Conservation (phyloP, 2,888 invertebrate species). For the Apocheima hispidaria region DNA sequence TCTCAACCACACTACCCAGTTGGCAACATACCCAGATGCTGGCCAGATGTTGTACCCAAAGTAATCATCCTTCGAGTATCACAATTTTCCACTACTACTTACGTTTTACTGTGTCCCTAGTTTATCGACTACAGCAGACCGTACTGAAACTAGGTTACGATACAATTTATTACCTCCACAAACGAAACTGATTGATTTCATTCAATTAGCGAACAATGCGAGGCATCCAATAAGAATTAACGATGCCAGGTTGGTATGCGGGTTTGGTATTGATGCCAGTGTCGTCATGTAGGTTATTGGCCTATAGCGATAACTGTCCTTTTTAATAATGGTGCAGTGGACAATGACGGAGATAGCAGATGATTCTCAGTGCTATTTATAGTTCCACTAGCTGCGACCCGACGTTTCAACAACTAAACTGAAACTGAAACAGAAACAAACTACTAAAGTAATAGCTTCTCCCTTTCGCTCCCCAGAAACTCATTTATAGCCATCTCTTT, state of each 20-base stretch:
- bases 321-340: constrained; percentile 36
- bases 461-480: too few relatives aligned
- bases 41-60: too few relatives aligned
- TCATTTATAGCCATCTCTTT: too few relatives aligned
- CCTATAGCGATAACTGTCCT: constrained; percentile 63
- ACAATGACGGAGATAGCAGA: background rate
- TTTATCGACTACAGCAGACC: constrained; percentile 18
- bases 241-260: constrained; percentile 58
- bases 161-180: constrained; percentile 40
- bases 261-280: constrained; percentile 54
- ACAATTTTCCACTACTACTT: background rate
- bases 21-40: too few relatives aligned
- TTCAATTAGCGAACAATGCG: constrained; percentile 63
- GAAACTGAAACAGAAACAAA: too few relatives aligned
- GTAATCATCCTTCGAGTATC: background rate
- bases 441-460: too few relatives aligned
- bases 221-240: constrained; percentile 64
- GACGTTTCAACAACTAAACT: too few relatives aligned
- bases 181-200: constrained; percentile 55
- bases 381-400: too few relatives aligned
- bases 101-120: constrained; percentile 12
- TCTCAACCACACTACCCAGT: too few relatives aligned
- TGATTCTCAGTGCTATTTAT: too few relatives aligned
- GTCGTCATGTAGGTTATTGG: constrained; percentile 65
- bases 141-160: constrained; percentile 29